These are phyloP conservation scores for Dromaius novaehollandiae DNA, from an alignment of 2,113 vertebrate genomes.

Conservation along the genomic window DNA sequence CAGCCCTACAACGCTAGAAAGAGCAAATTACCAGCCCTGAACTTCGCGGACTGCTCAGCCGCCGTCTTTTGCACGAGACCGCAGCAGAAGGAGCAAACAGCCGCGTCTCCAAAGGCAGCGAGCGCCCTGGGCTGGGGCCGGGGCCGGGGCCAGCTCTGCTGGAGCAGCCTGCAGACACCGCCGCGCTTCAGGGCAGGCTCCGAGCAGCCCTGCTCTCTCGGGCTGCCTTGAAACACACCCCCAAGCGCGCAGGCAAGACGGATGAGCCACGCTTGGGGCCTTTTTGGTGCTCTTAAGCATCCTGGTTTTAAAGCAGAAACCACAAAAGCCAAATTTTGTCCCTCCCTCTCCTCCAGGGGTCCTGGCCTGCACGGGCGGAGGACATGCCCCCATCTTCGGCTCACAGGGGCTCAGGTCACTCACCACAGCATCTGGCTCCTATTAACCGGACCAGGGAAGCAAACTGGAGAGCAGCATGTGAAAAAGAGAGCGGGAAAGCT, in stretches of 20 bases:
- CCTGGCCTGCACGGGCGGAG: background rate
- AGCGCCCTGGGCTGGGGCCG: background rate
- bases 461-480: background rate
- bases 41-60: background rate
- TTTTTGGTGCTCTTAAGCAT: background rate
- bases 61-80: background rate
- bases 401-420: background rate
- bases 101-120: background rate
- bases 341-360: background rate
- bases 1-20: background rate
- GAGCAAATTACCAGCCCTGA: background rate
- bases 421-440: background rate
- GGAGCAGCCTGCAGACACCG: background rate
- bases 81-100: background rate
- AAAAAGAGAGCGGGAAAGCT: too few species aligned
- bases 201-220: background rate
- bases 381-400: background rate
- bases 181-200: background rate
- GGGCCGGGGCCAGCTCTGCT: background rate
- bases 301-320: background rate
- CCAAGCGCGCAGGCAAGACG: background rate
- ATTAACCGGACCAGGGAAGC: background rate
- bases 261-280: background rate
- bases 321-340: background rate
- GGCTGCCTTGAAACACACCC: background rate